These are phyloP conservation scores for Tachyglossus aculeatus DNA, from an alignment of 2,797 vertebrate genomes.

Conservation along the genomic window DNA sequence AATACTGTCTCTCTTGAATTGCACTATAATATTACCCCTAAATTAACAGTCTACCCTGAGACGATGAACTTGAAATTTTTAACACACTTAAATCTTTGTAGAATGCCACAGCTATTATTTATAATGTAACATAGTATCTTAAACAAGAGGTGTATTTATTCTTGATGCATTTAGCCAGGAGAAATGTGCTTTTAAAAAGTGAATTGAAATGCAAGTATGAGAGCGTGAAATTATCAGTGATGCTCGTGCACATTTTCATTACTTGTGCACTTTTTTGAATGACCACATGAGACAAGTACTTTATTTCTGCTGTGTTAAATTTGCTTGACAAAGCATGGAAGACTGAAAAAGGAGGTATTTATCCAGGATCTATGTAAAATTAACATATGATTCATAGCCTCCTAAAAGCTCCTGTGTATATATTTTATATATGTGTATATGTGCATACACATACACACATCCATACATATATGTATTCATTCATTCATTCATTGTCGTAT, in stretches of 20 bases:
- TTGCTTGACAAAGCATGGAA: constrained; percentile 65
- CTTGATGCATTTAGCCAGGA: constrained; percentile 59
- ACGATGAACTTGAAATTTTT: constrained; percentile 19
- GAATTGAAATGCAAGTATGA: constrained; percentile 58
- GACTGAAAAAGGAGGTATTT: constrained; percentile 59
- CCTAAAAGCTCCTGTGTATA: no score
- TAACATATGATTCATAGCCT: no score
- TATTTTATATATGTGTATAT: no score
- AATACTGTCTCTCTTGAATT: background rate
- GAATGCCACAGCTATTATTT: constrained; percentile 27
- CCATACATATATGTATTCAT: no score
- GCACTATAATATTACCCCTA: constrained; percentile 16
- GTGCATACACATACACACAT: no score
- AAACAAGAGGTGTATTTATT: constrained; percentile 46
- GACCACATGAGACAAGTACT: constrained; percentile 60
- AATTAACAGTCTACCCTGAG: background rate
- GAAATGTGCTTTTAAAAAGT: constrained; percentile 64
- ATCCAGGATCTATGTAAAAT: constrained; percentile 71
- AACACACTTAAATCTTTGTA: constrained; percentile 27
- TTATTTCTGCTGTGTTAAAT: constrained; percentile 63
- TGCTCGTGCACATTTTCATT: constrained; percentile 52
- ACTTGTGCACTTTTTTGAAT: constrained; percentile 60
- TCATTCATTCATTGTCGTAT: no score
- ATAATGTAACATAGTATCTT: constrained; percentile 42
- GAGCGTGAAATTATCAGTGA: constrained; percentile 61